Conservation (phyloP, 1,140 invertebrate genomes). For the Drosophila sp. region DNA sequence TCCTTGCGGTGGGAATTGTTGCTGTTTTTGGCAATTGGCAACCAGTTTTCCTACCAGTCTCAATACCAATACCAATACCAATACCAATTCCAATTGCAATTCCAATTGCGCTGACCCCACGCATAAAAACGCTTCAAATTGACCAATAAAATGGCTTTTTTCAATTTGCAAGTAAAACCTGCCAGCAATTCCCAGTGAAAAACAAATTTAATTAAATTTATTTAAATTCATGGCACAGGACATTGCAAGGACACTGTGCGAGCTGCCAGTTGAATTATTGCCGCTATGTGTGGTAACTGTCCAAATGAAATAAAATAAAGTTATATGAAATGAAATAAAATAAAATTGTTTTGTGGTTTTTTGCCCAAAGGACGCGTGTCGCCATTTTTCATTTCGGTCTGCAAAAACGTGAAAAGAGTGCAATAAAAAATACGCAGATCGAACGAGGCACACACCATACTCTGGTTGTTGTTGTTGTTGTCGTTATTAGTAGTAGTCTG, state of each 20-base stretch:
- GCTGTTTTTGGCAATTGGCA: constrained; percentile 22
- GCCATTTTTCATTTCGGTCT: constrained; percentile 58
- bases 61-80: background rate
- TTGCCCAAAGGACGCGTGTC: constrained; percentile 67
- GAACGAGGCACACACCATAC: constrained; percentile 37
- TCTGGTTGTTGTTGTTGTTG: constrained; percentile 21
- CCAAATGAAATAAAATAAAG: constrained; percentile 25
- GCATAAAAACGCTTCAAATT: constrained; percentile 19
- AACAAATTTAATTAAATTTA: constrained; percentile 72
- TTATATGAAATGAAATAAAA: constrained; percentile 64
- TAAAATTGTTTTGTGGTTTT: constrained; percentile 78
- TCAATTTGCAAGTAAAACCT: constrained; percentile 11
- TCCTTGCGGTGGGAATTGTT: constrained; percentile 45
- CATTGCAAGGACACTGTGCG: constrained; percentile 47
- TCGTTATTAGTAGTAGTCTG: constrained; percentile 17
- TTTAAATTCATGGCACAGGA: constrained; percentile 53
- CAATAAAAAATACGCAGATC: constrained; percentile 44
- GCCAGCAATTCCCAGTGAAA: constrained; percentile 39
- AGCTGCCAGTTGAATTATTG: constrained; percentile 39
- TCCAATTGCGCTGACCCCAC: background rate
- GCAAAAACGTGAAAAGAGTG: constrained; percentile 11
- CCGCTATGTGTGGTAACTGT: constrained; percentile 49
- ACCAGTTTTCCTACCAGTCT: constrained; percentile 9
- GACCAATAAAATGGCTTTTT: constrained; percentile 3
- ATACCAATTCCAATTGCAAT: background rate